Conservation (phyloP, 2,888 invertebrate species). For the Mystacides longicornis region DNA sequence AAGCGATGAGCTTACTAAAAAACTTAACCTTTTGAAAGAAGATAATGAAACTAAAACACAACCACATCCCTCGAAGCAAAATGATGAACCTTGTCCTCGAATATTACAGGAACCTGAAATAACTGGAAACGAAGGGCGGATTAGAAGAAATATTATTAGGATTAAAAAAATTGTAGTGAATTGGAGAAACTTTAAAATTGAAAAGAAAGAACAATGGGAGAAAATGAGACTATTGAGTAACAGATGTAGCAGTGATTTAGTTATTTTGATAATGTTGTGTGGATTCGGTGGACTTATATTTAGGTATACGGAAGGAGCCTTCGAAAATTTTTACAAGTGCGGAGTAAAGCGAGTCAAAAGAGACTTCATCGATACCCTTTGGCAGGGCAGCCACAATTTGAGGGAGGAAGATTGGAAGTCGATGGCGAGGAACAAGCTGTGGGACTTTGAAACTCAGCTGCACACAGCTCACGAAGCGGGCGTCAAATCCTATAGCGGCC, state of each 20-base stretch:
- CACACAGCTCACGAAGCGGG: constrained; percentile 79
- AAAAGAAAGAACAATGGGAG: constrained; percentile 49
- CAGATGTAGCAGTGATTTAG: constrained; percentile 58
- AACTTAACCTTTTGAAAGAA: constrained; percentile 40
- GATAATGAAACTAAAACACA: constrained; percentile 35
- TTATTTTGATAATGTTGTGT: constrained; percentile 64
- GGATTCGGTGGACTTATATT: constrained; percentile 77
- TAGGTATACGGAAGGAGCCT: constrained; percentile 74
- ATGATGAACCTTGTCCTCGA: constrained; percentile 27
- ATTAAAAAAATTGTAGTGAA: constrained; percentile 36
- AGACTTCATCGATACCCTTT: constrained; percentile 76
- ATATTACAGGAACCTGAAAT: constrained; percentile 1
- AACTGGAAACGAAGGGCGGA: constrained; percentile 6
- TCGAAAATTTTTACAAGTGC: constrained; percentile 82
- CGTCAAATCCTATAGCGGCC: constrained; percentile 75
- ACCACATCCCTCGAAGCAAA: constrained; percentile 32
- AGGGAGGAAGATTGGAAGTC: constrained; percentile 88
- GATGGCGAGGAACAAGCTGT: constrained; percentile 69
- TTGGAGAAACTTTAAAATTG: constrained; percentile 53
- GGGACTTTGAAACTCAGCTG: constrained; percentile 80
- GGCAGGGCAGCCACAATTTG: constrained; percentile 74
- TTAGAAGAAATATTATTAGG: constrained; percentile 15
- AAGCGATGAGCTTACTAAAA: constrained; percentile 43
- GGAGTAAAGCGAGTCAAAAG: constrained; percentile 80
- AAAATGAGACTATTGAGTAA: constrained; percentile 53